Conservation (phyloP, 1,140 invertebrate genomes). For the Drosophila sp. region DNA sequence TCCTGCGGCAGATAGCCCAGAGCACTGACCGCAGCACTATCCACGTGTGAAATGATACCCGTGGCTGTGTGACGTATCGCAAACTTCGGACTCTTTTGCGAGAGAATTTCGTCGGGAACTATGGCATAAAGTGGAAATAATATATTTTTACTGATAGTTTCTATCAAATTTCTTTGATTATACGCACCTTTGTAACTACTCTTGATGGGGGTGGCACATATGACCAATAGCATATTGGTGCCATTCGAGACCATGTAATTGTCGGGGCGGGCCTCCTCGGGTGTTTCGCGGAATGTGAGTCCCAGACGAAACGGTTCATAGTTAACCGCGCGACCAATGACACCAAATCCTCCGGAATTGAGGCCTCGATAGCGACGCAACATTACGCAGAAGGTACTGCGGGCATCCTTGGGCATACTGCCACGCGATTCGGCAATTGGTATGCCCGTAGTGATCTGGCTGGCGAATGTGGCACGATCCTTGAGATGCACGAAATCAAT, state of each 20-base stretch:
- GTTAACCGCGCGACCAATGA: slow-evolving; percentile 85
- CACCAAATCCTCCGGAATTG: slow-evolving; percentile 85
- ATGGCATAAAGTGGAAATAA: not conserved
- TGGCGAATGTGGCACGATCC: slow-evolving; percentile 87
- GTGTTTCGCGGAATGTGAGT: slow-evolving; percentile 87
- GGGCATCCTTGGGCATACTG: slow-evolving; percentile 63
- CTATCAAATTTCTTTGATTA: not conserved
- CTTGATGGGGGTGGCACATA: slow-evolving; percentile 88
- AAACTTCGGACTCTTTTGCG: slow-evolving; percentile 86
- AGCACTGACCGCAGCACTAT: slow-evolving; percentile 90
- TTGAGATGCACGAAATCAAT: slow-evolving; percentile 93
- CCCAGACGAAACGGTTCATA: slow-evolving; percentile 91
- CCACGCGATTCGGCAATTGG: slow-evolving; percentile 83
- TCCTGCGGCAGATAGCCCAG: slow-evolving; percentile 96
- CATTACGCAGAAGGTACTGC: slow-evolving; percentile 76
- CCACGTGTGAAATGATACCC: slow-evolving; percentile 90
- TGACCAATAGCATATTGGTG: slow-evolving; percentile 87
- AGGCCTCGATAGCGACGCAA: slow-evolving; percentile 84
- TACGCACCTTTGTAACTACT: slow-evolving; percentile 90
- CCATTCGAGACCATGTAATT: slow-evolving; percentile 67
- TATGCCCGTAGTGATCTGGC: slow-evolving; percentile 85
- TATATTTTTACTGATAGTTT: not conserved
- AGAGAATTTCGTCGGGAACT: slow-evolving; percentile 87
- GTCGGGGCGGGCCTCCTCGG: slow-evolving; percentile 82
- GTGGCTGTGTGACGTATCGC: slow-evolving; percentile 90